A percentile compares a stretch with the other conserved stretches of the same genome.
phyloP scores from a whole-genome alignment of 2,888 invertebrate species.

The Eilema caniola region DNA sequence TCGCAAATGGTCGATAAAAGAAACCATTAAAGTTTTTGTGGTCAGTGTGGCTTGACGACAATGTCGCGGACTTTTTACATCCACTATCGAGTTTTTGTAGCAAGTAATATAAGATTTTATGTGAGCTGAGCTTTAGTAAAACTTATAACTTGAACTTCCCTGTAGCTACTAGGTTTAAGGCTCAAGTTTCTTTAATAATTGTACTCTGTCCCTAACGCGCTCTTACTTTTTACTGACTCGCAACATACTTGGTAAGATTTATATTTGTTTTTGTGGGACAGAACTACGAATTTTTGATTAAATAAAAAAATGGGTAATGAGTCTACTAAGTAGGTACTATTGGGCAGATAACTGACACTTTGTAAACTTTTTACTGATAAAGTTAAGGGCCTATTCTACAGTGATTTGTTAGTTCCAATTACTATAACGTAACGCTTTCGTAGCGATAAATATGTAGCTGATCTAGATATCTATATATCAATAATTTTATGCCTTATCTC shows the following conservation, averaged over 20 bases:
- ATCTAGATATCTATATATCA: background rate
- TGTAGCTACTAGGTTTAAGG: slow-evolving; percentile 18
- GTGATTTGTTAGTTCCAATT: background rate
- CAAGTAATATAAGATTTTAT: slow-evolving; percentile 54
- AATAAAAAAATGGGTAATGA: slow-evolving; percentile 8
- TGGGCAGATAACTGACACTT: background rate
- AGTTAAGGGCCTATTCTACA: background rate
- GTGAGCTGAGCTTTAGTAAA: slow-evolving; percentile 45
- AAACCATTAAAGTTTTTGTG: slow-evolving; percentile 75
- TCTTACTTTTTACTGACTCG: slow-evolving; percentile 19
- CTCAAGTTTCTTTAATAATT: slow-evolving; percentile 18
- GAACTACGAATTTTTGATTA: background rate
- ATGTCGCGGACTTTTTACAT: slow-evolving; percentile 64
- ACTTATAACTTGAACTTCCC: slow-evolving; percentile 39
- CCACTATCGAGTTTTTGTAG: slow-evolving; percentile 54
- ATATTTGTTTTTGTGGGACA: slow-evolving; percentile 18
- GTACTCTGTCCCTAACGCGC: slow-evolving; percentile 2
- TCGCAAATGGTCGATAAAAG: slow-evolving; percentile 77
- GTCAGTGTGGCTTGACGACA: slow-evolving; percentile 63
- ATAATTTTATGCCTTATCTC: background rate
- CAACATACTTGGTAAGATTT: slow-evolving; percentile 17
- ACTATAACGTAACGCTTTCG: background rate
- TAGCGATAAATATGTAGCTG: background rate
- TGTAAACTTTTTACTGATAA: background rate
- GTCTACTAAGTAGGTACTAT: background rate